Base-by-base conservation (phyloP, 2,113 vertebrate genomes). In the Anguilla japonica region DNA sequence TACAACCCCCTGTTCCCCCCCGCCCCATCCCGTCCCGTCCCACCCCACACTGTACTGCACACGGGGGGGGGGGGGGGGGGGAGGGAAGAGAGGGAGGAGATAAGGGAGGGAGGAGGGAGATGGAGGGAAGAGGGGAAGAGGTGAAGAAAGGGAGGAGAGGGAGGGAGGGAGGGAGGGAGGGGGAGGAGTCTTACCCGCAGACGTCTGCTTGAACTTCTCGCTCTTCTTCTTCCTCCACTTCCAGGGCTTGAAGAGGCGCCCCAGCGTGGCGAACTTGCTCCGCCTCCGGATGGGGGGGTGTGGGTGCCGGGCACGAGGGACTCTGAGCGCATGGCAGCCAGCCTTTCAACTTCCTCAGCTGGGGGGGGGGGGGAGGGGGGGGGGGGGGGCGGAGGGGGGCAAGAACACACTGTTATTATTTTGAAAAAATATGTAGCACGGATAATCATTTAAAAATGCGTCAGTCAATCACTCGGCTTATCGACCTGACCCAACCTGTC, bases 181-280 rank as follows among this genome's bases (percentile, higher is more conserved):
- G 67, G 2, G n/a, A 40, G 46, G 7, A 20, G 34, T 60, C 92
- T 94, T 95, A 99, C 98, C 98, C 91, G 98, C 98, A 84, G 98
- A 99, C 0, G 98, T 99, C 91, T 99, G 98, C 91, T 99, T 98
- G 91, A 99, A 99, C 93, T 98, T 98, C 89, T 99, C 98, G 0
- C 98, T 99, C 95, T 99, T 99, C 96, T 99, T 99, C 96, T 99
- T 99, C 92, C 98, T 97, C 98, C 98, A 99, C 87, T 99, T 99
- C 98, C 98, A 99, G 2, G 98, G 98, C 90, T 99, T 99, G 91
- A 99, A 99, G 89, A 99, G 93, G 88, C 98, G 97, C 13, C 98
- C 98, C 0, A 99, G 93, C 41, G 94, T 98, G 89, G 98, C 98
- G 86, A 99, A 97, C 88, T 98, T 99, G 94, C 98, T 99, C 87